Percentiles rank a stretch among this genome's conserved stretches.
Conservation (phyloP, 2,113 vertebrate genomes). For the Vulpes vulpes region DNA sequence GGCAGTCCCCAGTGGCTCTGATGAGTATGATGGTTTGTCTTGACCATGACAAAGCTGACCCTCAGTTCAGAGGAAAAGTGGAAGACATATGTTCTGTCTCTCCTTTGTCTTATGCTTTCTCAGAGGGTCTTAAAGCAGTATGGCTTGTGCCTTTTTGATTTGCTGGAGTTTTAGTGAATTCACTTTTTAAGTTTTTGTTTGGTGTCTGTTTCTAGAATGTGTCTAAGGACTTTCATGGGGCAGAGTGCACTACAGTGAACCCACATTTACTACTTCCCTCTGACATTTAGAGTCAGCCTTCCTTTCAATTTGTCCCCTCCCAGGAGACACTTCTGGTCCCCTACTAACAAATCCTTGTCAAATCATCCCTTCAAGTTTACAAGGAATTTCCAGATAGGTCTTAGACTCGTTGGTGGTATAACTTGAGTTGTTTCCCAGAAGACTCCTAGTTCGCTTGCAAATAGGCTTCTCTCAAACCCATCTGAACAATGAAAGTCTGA, state of each 20-base stretch:
- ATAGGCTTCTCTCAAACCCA: background rate
- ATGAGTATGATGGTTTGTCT: background rate
- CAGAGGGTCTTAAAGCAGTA: background rate
- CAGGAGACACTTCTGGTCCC: background rate
- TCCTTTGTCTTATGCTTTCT: background rate
- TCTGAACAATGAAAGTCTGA: conserved; percentile 20
- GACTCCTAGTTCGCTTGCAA: background rate
- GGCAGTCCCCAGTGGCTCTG: background rate
- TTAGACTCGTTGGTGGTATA: conserved; percentile 10
- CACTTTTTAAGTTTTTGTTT: conserved; percentile 40
- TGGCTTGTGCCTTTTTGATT: background rate
- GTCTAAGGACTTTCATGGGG: background rate
- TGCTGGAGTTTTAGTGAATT: background rate
- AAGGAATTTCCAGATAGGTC: conserved; percentile 39
- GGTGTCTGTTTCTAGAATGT: background rate
- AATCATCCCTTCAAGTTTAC: background rate
- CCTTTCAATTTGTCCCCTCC: conserved; percentile 48
- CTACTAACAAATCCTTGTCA: background rate
- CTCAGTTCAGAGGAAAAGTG: background rate
- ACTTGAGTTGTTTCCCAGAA: conserved; percentile 6
- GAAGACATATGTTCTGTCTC: background rate
- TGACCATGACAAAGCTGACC: background rate
- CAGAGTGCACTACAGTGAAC: background rate
- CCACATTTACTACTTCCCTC: background rate
- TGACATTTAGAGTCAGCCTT: conserved; percentile 30